These are phyloP conservation scores for Intellagama lesueurii DNA, from an alignment of 2,797 vertebrate genomes.

Conservation along the genomic window DNA sequence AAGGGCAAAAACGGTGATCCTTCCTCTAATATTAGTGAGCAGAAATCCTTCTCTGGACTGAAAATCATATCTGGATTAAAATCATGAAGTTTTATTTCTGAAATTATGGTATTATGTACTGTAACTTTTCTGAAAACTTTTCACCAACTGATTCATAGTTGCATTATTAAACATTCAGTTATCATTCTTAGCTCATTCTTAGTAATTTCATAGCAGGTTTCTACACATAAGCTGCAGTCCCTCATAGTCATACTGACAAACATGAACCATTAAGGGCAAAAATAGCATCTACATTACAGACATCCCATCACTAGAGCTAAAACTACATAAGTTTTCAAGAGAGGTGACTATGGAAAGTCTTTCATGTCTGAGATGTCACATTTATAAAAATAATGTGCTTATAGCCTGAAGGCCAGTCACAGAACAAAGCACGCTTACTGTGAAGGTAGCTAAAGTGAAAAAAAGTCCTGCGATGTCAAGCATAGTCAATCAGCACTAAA, in stretches of 20 bases:
- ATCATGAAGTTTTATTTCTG: not conserved
- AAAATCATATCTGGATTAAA: not conserved
- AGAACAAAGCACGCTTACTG: too few relatives aligned
- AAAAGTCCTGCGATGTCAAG: too few relatives aligned
- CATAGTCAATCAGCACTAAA: too few relatives aligned
- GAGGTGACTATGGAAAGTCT: too few relatives aligned
- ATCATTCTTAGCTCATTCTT: fast-evolving
- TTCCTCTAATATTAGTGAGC: not conserved
- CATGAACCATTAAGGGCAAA: not conserved
- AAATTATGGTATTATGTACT: constrained; percentile 25
- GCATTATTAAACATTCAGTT: not conserved
- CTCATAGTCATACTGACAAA: not conserved
- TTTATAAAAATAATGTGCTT: too few relatives aligned
- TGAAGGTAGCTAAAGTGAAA: too few relatives aligned
- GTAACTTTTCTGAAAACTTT: not conserved
- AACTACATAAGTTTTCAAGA: too few relatives aligned
- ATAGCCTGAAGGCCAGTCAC: too few relatives aligned
- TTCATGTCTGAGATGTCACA: too few relatives aligned
- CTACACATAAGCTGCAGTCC: not conserved
- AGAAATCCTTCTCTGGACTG: not conserved
- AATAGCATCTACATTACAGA: too few relatives aligned
- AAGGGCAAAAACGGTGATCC: not conserved
- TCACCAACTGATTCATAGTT: not conserved
- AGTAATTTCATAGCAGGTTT: not conserved
- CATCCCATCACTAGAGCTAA: too few relatives aligned